Evolutionary conservation across 2,888 invertebrate species (phyloP).

Genomic region (Sarcophaga variegata): DNA sequence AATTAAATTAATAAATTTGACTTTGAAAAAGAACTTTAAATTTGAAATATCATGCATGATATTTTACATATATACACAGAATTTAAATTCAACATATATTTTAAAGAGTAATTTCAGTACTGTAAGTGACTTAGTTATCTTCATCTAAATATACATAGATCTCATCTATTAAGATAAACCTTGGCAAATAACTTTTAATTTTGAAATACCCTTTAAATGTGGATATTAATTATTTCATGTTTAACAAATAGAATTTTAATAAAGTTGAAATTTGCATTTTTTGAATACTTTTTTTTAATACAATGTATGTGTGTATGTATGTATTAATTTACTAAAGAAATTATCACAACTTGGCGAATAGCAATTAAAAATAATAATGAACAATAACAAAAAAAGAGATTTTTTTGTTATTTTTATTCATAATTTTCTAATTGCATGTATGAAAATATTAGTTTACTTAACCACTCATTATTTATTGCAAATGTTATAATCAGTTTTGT

Average conservation of each 20-base stretch:
- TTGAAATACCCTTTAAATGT: neutral
- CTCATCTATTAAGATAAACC: too few relatives aligned
- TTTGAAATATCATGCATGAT: too few relatives aligned
- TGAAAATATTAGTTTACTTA: slow-evolving; percentile 14
- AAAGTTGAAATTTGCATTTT: slow-evolving; percentile 16
- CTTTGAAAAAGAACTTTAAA: too few relatives aligned
- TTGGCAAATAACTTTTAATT: too few relatives aligned
- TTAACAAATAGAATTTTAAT: neutral
- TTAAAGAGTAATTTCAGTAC: too few relatives aligned
- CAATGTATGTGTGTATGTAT: neutral
- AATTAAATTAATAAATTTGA: too few relatives aligned
- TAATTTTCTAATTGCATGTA: slow-evolving; percentile 38
- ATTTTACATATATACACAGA: too few relatives aligned
- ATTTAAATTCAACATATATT: too few relatives aligned
- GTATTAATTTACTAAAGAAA: slow-evolving; percentile 27
- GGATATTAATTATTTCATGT: neutral
- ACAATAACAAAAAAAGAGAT: slow-evolving; percentile 24
- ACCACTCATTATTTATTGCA: slow-evolving; percentile 18
- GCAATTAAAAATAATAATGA: slow-evolving; percentile 28
- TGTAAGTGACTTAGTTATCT: too few relatives aligned
- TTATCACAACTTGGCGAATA: slow-evolving; percentile 43
- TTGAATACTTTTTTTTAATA: neutral
- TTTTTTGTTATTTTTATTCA: slow-evolving; percentile 24
- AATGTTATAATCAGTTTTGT: neutral
- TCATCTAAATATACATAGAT: too few relatives aligned